Evolutionary conservation across 1,140 invertebrate species (phyloP).

Genomic region (Pygmarrhopalites habei): DNA sequence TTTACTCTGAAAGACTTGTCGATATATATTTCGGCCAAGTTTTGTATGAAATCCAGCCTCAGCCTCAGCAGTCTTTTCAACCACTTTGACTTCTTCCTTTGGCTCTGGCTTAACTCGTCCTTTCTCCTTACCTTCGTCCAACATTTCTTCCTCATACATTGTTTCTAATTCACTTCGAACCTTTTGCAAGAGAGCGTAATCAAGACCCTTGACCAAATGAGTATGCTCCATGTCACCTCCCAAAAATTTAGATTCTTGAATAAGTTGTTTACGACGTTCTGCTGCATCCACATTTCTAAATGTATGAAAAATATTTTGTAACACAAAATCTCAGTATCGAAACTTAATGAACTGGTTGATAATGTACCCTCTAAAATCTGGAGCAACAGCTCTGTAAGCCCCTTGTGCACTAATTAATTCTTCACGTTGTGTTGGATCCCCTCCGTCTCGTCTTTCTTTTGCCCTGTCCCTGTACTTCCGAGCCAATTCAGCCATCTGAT

Average conservation of each 20-base stretch:
- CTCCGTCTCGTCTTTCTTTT: conserved; percentile 83
- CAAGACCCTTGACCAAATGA: conserved; percentile 98
- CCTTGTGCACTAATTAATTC: conserved; percentile 77
- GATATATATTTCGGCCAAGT: conserved; percentile 66
- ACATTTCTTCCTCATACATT: conserved; percentile 75
- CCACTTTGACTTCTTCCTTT: conserved; percentile 16
- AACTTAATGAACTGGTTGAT: neutral
- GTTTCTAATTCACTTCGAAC: conserved; percentile 67
- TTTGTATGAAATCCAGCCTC: conserved; percentile 62
- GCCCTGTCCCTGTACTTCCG: conserved; percentile 92
- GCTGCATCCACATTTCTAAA: conserved; percentile 71
- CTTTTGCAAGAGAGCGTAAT: conserved; percentile 98
- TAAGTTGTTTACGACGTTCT: conserved; percentile 88
- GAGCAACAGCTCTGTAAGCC: conserved; percentile 89
- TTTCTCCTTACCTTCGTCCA: conserved; percentile 47
- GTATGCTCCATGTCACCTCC: conserved; percentile 99
- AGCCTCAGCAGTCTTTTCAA: conserved; percentile 45
- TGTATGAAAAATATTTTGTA: no score
- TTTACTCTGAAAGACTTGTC: conserved; percentile 46
- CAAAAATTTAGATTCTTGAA: conserved; percentile 98
- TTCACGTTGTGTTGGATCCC: conserved; percentile 68
- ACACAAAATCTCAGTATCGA: no score
- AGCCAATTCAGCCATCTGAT: conserved; percentile 88
- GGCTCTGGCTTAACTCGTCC: neutral
- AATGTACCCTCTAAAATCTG: conserved; percentile 53